Conservation (phyloP, 2,888 invertebrate species). For the Cantharis lateralis region DNA sequence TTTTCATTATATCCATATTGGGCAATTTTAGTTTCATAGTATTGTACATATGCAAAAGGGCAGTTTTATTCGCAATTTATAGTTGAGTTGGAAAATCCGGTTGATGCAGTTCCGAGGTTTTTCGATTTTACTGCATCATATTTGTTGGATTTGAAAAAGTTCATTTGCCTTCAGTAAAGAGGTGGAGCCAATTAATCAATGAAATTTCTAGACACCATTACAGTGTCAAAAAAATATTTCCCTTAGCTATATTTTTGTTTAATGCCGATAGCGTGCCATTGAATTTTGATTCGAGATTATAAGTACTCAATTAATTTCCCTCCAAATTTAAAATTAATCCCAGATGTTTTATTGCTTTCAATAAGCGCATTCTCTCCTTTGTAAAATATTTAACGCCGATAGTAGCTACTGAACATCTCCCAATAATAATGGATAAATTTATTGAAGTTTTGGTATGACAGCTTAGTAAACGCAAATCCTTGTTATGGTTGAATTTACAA, state of each 20-base stretch:
- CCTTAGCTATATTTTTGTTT: background rate
- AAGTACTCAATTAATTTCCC: background rate
- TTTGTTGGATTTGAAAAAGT: background rate
- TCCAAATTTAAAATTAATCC: background rate
- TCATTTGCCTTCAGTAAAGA: background rate
- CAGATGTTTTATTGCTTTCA: background rate
- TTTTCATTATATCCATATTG: background rate
- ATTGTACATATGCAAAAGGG: background rate
- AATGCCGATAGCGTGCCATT: background rate
- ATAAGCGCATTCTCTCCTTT: background rate
- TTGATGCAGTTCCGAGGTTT: background rate
- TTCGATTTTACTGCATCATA: background rate
- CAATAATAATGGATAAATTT: slow-evolving; percentile 18
- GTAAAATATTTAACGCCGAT: background rate
- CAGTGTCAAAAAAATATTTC: background rate
- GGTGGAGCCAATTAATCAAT: background rate
- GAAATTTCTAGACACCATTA: background rate
- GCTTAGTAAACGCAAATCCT: slow-evolving; percentile 39
- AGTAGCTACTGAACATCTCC: background rate
- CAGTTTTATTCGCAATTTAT: background rate
- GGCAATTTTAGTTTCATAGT: background rate
- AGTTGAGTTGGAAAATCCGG: background rate
- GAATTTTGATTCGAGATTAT: background rate
- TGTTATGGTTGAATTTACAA: slow-evolving; percentile 39
- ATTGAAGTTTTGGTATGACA: slow-evolving; percentile 22